Base-by-base conservation (phyloP, 2,797 vertebrate genomes). In the Bryconaethiops microstoma region DNA sequence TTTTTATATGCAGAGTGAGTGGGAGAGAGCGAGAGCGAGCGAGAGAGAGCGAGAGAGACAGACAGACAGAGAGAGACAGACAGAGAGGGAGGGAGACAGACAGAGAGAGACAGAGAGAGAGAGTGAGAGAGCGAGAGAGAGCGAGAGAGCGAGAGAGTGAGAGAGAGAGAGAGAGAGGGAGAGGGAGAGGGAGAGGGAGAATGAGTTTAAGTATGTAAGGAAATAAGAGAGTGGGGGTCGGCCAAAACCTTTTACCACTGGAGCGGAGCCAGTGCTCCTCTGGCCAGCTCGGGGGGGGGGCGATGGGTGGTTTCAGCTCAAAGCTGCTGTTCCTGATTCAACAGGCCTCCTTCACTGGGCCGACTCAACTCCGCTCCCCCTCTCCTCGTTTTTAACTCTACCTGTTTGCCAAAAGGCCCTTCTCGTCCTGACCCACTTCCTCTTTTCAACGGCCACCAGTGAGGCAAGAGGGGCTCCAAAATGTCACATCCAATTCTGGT, bases 201-300 rank as follows among this genome's bases (percentile, higher is more conserved):
- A n/a, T 42, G 64, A 55, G 70, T 64, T 42, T 52, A 35, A 45
- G 19, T 76, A 73, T 39, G 77, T 72, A 65, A 72, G 68, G 45
- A 57, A 29, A 13, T 73, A 52, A 79, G 57, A 57, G 42, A 82
- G 83, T 74, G 25, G 72, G 74, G 73, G 69, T 76, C 57, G 82
- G 81, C 82, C 74, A 84, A 82, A 82, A 72, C 79, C 83, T 88
- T 86, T 88, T 85, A 84, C 82, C 82, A 69, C 76, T 88, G 87
- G 88, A 83, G 29, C 67, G 14, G 78, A 9, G 80, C 86, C 84
- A 87, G 78, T 2, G 1, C 50, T 82, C 65, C 76, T 77, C 78
- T 84, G 74, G 81, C 80, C 73, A 79, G 74, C 71, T 77, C 65
- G 69, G 67, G 77, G 73, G 21, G 54, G 59, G 78, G 75, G 78